Base-by-base conservation (phyloP, 2,113 vertebrate genomes). In the Gallinago jamesoni region DNA sequence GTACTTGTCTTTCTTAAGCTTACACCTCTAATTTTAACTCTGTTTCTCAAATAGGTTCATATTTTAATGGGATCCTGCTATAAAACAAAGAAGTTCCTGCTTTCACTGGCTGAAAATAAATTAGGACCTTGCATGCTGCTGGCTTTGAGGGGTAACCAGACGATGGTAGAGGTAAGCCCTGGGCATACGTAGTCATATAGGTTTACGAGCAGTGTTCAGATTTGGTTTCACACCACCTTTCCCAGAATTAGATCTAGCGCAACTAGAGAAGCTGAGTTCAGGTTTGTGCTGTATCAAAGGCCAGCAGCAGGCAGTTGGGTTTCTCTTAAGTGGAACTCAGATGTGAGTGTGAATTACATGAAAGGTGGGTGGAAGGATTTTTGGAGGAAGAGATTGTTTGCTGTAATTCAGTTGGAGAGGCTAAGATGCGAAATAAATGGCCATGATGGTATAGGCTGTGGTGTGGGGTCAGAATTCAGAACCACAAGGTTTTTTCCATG, bases 61-160 rank as follows among this genome's bases (percentile, higher is more conserved):
- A 99, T 99, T 98, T 98, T 99, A 91, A 99, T 99, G 99, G 99
- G 99, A 79, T 99, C 99, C 91, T 99, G 99, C 97, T 99, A 99
- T 86, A 99, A 99, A 98, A 99, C 99, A 57, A 99, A 99, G 98
- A 99, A 99, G 93, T 99, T 99, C 97, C 98, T 99, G 56, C 98
- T 99, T 43, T 99, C 99, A 9, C 97, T 99, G 98, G 99, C 99
- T 23, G 99, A 99, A 92, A 99, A 99, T 97, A 99, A 99, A 97
- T 95, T 99, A 93, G 99, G 99, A 14, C 99, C 99, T 68, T 99
- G 99, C 97, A 99, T 99, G 99, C 98, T 99, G 30, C 98, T 99
- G 97, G 99, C 99, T 27, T 98, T 99, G 95, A 98, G 99, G 67
- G 99, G 99, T 23, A 99, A 99, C 98, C 99, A 99, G 98, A 99